Evolutionary conservation across 1,140 invertebrate genomes (phyloP), one percentile per base, ranked within the genome.

Genomic region (Apis cerana): DNA sequence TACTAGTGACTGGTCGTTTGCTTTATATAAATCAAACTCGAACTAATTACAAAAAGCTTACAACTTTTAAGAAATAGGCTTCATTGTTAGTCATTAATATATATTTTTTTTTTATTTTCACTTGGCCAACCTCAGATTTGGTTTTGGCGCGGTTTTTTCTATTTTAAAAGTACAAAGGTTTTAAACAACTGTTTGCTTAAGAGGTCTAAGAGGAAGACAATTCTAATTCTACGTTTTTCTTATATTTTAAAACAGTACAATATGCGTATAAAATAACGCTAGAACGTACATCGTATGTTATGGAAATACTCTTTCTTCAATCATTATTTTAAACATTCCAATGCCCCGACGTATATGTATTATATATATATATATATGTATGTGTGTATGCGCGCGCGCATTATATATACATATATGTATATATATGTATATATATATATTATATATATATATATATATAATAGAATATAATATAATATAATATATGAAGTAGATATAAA

Each of bases 21-120:
- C 65, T 68, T 85, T 56, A 88, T 88, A 88, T 78, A 86, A 88
- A 88, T 86, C 61, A 61, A 89, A 89, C 80, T 75, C 69, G 88
- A 89, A 89, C 86, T 89, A 89, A 89, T 89, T 89, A 89, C 88
- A 89, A 89, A 88, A 89, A 88, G 85, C 84, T 89, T 89, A 89
- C 81, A 88, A 86, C 62, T 84, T 86, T 89, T 89, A 86, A 65
- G 87, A 88, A 88, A 88, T 86, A 88, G 84, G 87, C 70, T 89
- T 78, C 88, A 85, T 78, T 71, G 74, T 84, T 75, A 83, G 68
- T 62, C 65, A 81, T 76, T 84, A 65, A 82, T 54, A 80, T 54
- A 80, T 21, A 71, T 50, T 33, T 13, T n/a, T 58, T 76, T 27
- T 27, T 27, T 43, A 33, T 81, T 75, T 62, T 84, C 21, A 71